Conservation (phyloP, 1,140 invertebrate genomes). For the Chymomyza costata region DNA sequence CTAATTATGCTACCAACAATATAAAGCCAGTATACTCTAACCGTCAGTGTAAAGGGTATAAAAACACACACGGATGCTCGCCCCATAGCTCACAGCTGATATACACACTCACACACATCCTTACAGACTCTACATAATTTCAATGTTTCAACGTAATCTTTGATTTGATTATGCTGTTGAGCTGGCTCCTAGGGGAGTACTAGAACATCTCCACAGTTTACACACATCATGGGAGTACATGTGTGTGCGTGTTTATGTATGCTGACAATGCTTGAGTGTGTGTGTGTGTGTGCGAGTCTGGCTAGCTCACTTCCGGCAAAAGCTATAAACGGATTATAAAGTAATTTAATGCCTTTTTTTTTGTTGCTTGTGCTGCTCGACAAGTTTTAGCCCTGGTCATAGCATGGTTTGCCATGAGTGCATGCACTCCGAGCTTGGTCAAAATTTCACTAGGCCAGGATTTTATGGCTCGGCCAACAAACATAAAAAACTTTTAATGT, state of each 20-base stretch:
- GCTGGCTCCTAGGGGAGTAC: conserved; percentile 37
- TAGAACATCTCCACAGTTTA: conserved; percentile 32
- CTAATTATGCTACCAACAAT: too few relatives aligned
- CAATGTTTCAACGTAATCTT: conserved; percentile 73
- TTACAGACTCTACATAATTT: conserved; percentile 66
- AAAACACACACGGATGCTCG: too few relatives aligned
- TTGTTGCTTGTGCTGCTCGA: conserved; percentile 26
- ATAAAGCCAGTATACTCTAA: too few relatives aligned
- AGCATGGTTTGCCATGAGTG: neutral
- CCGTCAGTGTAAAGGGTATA: too few relatives aligned
- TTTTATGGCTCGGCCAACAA: conserved; percentile 20
- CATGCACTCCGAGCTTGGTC: too few relatives aligned
- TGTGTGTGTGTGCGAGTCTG: conserved; percentile 24
- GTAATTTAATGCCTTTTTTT: conserved; percentile 73
- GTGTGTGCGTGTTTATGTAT: conserved; percentile 9
- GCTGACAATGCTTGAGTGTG: conserved; percentile 19
- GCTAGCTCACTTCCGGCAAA: conserved; percentile 59
- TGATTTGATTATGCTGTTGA: conserved; percentile 73
- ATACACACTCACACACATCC: too few relatives aligned
- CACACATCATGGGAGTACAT: neutral
- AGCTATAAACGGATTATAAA: conserved; percentile 73
- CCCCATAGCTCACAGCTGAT: too few relatives aligned
- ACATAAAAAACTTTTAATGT: conserved; percentile 70
- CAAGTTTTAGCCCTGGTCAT: conserved; percentile 25
- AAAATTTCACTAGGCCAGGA: too few relatives aligned